Conservation (phyloP, 1,140 invertebrate genomes). For the Drosophila melanica region DNA sequence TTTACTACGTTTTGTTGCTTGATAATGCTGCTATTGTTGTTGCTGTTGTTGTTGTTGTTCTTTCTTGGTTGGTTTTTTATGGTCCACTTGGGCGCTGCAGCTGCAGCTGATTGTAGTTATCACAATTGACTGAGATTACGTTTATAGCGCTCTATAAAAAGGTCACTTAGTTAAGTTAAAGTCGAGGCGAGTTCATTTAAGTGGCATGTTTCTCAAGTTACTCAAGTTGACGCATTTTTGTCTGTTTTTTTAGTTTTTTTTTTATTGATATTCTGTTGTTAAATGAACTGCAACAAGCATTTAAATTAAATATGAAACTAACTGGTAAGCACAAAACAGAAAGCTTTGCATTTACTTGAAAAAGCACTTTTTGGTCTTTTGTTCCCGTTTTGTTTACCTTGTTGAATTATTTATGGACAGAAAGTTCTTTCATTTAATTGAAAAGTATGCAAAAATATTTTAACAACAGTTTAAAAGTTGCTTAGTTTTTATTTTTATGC, state of each 20-base stretch:
- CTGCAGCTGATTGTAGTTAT: constrained; percentile 71
- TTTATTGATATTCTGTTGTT: not conserved
- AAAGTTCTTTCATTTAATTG: constrained; percentile 27
- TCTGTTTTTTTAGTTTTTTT: constrained; percentile 15
- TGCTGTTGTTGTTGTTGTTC: not conserved
- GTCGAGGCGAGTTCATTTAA: constrained; percentile 47
- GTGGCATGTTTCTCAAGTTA: constrained; percentile 36
- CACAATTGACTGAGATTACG: constrained; percentile 73
- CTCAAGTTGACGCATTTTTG: constrained; percentile 2
- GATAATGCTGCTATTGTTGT: constrained; percentile 22
- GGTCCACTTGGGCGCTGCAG: constrained; percentile 55
- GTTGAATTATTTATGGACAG: constrained; percentile 11
- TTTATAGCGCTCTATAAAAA: constrained; percentile 66
- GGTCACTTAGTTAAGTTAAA: constrained; percentile 72
- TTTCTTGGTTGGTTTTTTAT: constrained; percentile 62
- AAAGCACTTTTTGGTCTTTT: not conserved
- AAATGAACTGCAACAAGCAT: not conserved
- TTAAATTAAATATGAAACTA: not conserved
- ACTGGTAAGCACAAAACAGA: not conserved
- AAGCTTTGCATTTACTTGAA: not conserved
- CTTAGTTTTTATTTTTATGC: constrained; percentile 12
- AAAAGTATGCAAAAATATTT: constrained; percentile 10
- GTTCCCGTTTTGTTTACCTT: not conserved
- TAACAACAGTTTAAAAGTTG: constrained; percentile 5
- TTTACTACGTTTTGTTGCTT: constrained; percentile 24